Evolutionary conservation across 2,888 invertebrate genomes (phyloP), one percentile per base, ranked within the genome.

Genomic region (Germaria angustata): DNA sequence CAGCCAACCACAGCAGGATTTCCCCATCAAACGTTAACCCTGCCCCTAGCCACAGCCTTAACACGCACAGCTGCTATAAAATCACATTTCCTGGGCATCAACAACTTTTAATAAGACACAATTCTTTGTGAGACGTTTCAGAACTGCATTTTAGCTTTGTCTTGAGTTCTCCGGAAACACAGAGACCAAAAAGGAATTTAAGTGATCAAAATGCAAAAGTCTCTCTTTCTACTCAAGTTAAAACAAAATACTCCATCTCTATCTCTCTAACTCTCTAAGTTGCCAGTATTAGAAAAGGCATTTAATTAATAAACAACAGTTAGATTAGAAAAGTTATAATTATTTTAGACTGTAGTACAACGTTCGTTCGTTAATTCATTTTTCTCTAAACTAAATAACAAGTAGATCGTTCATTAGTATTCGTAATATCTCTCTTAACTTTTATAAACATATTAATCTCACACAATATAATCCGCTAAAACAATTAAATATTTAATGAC

Each of bases 51-150:
- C 84, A 89, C 90, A 84, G 90, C 91, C 84, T 85, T 91, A 85
- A 89, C 91, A 85, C 91, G 91, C 85, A 88, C 91, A 73, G 88
- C 90, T 86, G 89, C 90, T 86, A 90, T 91, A 86, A 91, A 91
- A 86, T 90, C 91, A 82, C 91, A 91, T 86, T 90, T 90, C 87
- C 85, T 91, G 86, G 91, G 91, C 88, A 91, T 91, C 87, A 89
- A 90, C 85, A 90, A 89, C 87, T 90, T 90, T 88, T 91, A 90
- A 89, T 81, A 80, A 71, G 24, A 32, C 22, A 39, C 15, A 53
- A 5, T 17, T 22, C 17, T 61, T 57, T n/a, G 11, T 76, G 39
- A 53, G 9, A 36, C 24, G 41, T 41, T 20, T 36, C 9, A 59
- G 49, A 61, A 61, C 15, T 4, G 9, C 3, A 41, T 63, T 36